Percentiles rank a stretch among this genome's conserved stretches.
These are phyloP conservation scores for Micronisus gabar DNA, from an alignment of 2,113 vertebrate genomes.

Conservation along the genomic window DNA sequence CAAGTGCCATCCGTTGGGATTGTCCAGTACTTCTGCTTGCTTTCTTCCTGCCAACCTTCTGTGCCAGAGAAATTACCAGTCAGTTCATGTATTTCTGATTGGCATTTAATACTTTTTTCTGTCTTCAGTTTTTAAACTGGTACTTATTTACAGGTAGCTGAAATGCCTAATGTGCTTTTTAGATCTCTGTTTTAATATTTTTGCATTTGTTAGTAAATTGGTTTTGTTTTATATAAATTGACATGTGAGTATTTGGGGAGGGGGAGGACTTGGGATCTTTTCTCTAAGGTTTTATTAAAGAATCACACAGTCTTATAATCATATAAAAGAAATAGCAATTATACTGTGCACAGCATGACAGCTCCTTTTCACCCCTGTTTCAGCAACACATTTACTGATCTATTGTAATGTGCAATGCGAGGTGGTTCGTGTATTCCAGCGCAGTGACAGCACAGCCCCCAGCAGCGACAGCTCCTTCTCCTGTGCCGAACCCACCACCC, in stretches of 20 bases:
- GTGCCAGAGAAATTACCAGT: background rate
- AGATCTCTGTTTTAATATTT: background rate
- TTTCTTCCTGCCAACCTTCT: background rate
- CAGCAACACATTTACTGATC: background rate
- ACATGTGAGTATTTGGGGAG: background rate
- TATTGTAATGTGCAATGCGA: background rate
- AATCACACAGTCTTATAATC: background rate
- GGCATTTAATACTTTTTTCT: background rate
- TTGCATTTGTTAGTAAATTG: background rate
- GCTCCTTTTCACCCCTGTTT: background rate
- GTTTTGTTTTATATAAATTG: background rate
- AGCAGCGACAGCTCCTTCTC: background rate
- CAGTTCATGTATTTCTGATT: background rate
- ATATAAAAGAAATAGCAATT: background rate
- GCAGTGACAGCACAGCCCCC: background rate
- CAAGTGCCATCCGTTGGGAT: fast-evolving
- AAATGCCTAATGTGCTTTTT: background rate
- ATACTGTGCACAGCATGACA: background rate
- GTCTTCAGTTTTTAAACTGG: background rate
- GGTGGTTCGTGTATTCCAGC: background rate
- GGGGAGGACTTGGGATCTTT: background rate
- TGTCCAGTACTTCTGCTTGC: background rate
- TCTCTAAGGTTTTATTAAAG: background rate
- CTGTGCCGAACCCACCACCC: fast-evolving
- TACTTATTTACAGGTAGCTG: background rate